These are phyloP conservation scores for Magallana ariakensis DNA, from an alignment of 1,140 invertebrate genomes.

Conservation along the genomic window DNA sequence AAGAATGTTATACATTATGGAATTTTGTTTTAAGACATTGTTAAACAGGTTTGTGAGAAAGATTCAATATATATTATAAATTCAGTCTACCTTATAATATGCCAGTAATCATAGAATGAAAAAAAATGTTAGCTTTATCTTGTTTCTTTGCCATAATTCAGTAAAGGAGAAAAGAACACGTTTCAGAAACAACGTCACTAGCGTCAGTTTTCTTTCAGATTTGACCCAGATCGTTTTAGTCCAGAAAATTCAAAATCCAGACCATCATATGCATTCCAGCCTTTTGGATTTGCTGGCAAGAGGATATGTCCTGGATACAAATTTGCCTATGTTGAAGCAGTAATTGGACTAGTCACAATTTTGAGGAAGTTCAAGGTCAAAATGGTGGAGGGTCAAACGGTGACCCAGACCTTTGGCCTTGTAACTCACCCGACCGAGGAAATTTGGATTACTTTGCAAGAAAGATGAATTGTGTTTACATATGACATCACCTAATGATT, in stretches of 20 bases:
- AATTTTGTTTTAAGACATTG: no score
- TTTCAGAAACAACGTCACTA: no score
- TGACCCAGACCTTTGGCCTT: conserved; percentile 70
- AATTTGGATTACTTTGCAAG: conserved; percentile 73
- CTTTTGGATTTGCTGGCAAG: conserved; percentile 78
- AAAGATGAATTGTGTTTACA: conserved; percentile 44
- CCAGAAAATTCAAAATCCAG: conserved; percentile 61
- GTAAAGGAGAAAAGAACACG: no score
- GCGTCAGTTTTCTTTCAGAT: no score
- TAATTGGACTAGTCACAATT: conserved; percentile 63
- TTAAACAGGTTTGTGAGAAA: no score
- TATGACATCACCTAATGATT: no score
- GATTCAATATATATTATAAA: no score
- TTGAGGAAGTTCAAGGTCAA: conserved; percentile 67
- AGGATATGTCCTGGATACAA: conserved; percentile 72
- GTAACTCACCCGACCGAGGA: conserved; percentile 75
- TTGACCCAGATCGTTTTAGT: conserved; percentile 77
- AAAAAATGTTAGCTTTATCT: no score
- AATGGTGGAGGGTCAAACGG: conserved; percentile 70
- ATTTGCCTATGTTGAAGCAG: conserved; percentile 69
- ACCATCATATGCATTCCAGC: conserved; percentile 67
- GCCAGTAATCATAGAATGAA: no score
- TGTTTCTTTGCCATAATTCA: no score
- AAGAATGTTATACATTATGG: no score
- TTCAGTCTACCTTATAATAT: no score